Evolutionary conservation across 2,113 vertebrate species (phyloP).

Genomic region (Rhea americana): DNA sequence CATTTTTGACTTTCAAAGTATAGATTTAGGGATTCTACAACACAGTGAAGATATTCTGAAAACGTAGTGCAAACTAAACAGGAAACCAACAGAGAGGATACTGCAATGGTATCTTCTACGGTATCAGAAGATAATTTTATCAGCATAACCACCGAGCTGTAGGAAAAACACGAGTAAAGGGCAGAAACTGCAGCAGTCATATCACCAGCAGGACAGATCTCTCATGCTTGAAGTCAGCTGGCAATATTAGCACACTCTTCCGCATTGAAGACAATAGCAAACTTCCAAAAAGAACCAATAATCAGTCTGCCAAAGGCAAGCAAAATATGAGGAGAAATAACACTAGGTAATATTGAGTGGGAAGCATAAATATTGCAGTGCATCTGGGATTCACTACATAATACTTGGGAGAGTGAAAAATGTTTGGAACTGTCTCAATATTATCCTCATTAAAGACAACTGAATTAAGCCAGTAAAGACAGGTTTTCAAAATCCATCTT

Average conservation of each 20-base stretch:
- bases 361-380: not conserved
- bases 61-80: not conserved
- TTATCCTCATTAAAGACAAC: not conserved
- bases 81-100: not conserved
- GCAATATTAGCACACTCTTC: not conserved
- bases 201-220: not conserved
- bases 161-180: not conserved
- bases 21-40: not conserved
- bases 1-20: not conserved
- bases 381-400: not conserved
- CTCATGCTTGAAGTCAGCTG: not conserved
- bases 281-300: not conserved
- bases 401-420: constrained; percentile 1
- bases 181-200: not conserved
- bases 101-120: not conserved
- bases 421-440: not conserved
- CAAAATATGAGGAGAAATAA: not conserved
- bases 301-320: not conserved
- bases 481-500: not conserved
- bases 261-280: not conserved
- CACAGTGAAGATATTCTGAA: not conserved
- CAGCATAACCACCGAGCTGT: not conserved
- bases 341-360: not conserved
- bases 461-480: not conserved
- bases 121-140: not conserved